Conservation (phyloP, 2,888 invertebrate species). For the Pseudoips prasinana region DNA sequence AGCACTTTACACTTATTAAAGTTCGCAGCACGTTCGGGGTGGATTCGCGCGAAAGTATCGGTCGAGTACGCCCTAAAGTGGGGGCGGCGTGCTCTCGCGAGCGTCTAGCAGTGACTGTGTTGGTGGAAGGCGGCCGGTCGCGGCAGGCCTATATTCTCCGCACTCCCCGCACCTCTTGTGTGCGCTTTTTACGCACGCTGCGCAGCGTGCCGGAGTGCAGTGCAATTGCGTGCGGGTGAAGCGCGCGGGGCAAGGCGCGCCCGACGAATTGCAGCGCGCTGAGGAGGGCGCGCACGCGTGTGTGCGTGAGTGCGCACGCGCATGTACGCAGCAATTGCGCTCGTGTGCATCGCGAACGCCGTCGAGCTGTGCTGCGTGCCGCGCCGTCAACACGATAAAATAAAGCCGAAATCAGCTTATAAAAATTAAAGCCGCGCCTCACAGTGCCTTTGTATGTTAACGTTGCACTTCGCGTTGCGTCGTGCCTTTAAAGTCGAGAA, state of each 20-base stretch:
- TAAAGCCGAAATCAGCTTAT: constrained; percentile 71
- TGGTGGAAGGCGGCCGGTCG: constrained; percentile 51
- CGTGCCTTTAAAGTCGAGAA: constrained; percentile 50
- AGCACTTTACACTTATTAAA: constrained; percentile 68
- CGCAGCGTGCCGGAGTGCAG: constrained; percentile 71
- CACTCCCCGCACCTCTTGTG: constrained; percentile 68
- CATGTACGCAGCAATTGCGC: constrained; percentile 33
- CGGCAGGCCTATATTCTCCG: constrained; percentile 46
- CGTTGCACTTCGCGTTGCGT: constrained; percentile 66
- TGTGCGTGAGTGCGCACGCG: constrained; percentile 72
- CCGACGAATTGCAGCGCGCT: constrained; percentile 78
- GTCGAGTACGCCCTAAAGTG: constrained; percentile 56
- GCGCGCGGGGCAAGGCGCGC: constrained; percentile 49
- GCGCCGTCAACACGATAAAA: constrained; percentile 56
- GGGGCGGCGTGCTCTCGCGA: constrained; percentile 76
- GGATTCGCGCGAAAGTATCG: constrained; percentile 56
- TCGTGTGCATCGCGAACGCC: constrained; percentile 46
- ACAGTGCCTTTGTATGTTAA: constrained; percentile 69
- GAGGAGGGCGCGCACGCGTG: constrained; percentile 64
- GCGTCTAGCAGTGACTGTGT: constrained; percentile 73
- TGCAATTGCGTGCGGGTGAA: constrained; percentile 78
- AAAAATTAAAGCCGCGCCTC: constrained; percentile 67
- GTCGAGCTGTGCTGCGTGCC: constrained; percentile 25
- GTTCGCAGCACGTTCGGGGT: constrained; percentile 64
- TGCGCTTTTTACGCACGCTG: constrained; percentile 81